Evolutionary conservation across 2,113 vertebrate genomes (phyloP).

Genomic region (Rostratula benghalensis): DNA sequence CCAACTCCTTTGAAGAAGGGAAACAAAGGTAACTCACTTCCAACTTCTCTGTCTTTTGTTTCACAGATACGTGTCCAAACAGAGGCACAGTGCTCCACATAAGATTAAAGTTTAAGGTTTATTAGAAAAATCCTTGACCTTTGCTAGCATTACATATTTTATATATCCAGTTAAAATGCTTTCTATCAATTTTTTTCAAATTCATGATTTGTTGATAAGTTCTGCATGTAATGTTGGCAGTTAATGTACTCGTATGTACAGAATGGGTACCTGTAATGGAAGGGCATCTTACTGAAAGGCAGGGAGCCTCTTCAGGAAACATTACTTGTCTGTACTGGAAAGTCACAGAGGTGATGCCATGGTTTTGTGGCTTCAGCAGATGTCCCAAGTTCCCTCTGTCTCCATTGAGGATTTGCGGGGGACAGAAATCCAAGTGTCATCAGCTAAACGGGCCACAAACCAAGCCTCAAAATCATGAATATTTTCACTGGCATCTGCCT

Average conservation of each 20-base stretch:
- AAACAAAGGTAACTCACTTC: not conserved
- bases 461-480: not conserved
- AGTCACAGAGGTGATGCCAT: not conserved
- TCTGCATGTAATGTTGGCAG: not conserved
- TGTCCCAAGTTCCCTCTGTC: not conserved
- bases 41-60: not conserved
- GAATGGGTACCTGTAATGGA: not conserved
- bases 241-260: not conserved
- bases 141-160: not conserved
- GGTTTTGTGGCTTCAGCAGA: not conserved
- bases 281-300: not conserved
- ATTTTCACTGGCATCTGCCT: not conserved
- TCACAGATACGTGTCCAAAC: not conserved
- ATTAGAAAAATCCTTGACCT: not conserved
- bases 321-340: not conserved
- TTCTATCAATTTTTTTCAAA: not conserved
- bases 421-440: not conserved
- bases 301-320: not conserved
- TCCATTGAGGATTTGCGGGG: not conserved
- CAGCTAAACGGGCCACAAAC: not conserved
- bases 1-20: not conserved
- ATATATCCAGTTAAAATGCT: not conserved
- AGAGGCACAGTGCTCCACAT: not conserved
- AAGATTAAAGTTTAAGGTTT: not conserved
- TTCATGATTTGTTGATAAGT: not conserved